Evolutionary conservation across 2,113 vertebrate genomes (phyloP), one percentile per base, ranked within the genome.

Genomic region (Promerops cafer): DNA sequence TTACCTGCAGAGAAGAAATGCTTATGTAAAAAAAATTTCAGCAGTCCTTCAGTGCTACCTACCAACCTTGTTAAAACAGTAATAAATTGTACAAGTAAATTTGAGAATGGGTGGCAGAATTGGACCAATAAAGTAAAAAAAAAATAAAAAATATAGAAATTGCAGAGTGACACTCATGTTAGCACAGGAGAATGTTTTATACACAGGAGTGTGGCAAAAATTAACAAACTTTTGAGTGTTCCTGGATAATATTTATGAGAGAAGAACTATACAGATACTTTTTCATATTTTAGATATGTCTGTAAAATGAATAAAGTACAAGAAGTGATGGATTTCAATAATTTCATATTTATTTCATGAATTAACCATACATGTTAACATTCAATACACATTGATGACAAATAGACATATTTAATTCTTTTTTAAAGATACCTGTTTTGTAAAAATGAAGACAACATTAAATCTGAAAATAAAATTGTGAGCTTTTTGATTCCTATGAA

Each of bases 271-370:
- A 52, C 6, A 39, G 19, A 52, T 24, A n/a, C 2, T 59, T 79
- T 39, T 80, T 70, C 7, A 37, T 47, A 75, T 72, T 90, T 90
- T 68, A 83, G 20, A 18, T 80, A 33, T 17, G 19, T 57, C 26
- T 82, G 10, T 89, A 59, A 71, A 95, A 91, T 76, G 2, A 94
- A 91, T 52, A 59, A 94, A 93, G 22, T 70, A 84, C 90, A 88
- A 66, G 57, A 93, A 78, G 54, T 1, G 0, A 49, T 2, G 4
- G 31, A 71, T 54, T 93, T 94, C 54, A 94, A 85, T 79, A 7
- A 81, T 93, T 83, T 87, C 42, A 35, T 79, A 87, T 97, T 97
- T 97, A 97, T 97, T 97, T 97, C 95, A 97, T 64, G 72, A 92
- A 87, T 93, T 94, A 92, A 56, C 57, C 81, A 56, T 94, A 93